Conservation (phyloP, 1,140 invertebrate genomes). For the Aphis craccivora region DNA sequence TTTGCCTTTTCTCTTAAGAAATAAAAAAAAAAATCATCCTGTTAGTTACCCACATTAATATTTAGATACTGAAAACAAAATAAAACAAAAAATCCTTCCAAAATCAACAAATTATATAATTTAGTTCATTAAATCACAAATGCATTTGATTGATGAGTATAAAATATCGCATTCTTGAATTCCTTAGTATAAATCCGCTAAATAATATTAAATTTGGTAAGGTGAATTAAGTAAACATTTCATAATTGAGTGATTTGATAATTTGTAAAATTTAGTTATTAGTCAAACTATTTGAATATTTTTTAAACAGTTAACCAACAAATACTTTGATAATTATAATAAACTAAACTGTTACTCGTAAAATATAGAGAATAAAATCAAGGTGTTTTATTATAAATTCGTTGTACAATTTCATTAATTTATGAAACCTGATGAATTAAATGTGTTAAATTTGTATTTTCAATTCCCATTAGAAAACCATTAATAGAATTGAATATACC, state of each 20-base stretch:
- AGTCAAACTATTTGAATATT: not conserved
- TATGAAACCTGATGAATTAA: not conserved
- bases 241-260: not conserved
- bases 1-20: conserved; percentile 34
- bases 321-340: not conserved
- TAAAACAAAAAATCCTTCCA: not conserved
- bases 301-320: not conserved
- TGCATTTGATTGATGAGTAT: not conserved
- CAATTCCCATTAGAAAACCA: not conserved
- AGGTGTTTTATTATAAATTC: no score
- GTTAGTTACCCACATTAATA: conserved; percentile 32
- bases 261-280: not conserved
- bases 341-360: not conserved
- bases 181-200: not conserved
- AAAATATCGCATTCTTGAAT: not conserved
- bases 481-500: not conserved
- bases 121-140: not conserved
- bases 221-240: not conserved
- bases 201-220: no score
- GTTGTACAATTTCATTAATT: not conserved
- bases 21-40: not conserved
- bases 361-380: not conserved
- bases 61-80: not conserved
- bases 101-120: not conserved
- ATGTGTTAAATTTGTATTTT: not conserved